phyloP scores from a whole-genome alignment of 2,113 vertebrate genomes.

The Thomomys bottae region DNA sequence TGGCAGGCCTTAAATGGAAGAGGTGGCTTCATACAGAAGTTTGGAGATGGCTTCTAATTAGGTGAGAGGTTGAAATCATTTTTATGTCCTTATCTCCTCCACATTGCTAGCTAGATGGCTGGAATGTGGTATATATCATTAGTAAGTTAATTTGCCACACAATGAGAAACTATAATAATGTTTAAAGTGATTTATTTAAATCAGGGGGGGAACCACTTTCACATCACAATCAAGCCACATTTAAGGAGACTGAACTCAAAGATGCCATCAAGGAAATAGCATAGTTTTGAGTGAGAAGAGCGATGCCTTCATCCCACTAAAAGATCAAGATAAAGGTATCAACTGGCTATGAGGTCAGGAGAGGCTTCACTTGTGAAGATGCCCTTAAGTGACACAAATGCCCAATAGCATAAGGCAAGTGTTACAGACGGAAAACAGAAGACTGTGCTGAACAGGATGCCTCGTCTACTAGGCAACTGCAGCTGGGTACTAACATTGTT shows the following conservation, averaged over 20 bases:
- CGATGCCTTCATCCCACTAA: not conserved
- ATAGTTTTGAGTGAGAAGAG: not conserved
- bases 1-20: not conserved
- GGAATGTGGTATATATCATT: not conserved
- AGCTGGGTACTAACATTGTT: not conserved
- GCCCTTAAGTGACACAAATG: not conserved
- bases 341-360: not conserved
- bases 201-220: not conserved
- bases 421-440: not conserved
- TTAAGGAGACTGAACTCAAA: constrained; percentile 22
- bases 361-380: not conserved
- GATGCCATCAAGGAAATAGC: not conserved
- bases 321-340: not conserved
- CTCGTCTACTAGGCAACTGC: not conserved
- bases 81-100: not conserved
- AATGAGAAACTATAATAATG: not conserved
- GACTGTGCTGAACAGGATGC: not conserved
- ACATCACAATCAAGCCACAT: not conserved
- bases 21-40: not conserved
- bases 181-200: not conserved
- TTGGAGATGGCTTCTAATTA: constrained; percentile 44
- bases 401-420: not conserved
- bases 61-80: not conserved
- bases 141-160: constrained; percentile 2
- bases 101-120: not conserved